Conservation (phyloP, 1,140 invertebrate genomes). For the Pectinophora gossypiella region DNA sequence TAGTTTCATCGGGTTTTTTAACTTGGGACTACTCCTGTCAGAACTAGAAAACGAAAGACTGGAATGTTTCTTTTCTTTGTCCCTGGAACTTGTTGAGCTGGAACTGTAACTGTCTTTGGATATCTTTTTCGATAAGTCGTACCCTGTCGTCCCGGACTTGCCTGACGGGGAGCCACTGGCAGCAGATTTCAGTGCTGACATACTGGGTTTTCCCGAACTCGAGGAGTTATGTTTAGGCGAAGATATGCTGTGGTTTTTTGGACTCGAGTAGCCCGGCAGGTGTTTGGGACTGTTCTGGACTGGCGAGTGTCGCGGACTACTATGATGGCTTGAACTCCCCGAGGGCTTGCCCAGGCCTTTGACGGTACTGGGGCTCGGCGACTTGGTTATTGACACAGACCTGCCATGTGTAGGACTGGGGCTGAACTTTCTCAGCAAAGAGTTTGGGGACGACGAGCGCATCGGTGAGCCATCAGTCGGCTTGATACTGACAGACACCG, state of each 20-base stretch:
- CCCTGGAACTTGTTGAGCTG: slow-evolving; percentile 69
- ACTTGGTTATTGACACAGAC: slow-evolving; percentile 74
- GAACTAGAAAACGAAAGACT: slow-evolving; percentile 73
- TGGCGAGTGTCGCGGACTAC: slow-evolving; percentile 85
- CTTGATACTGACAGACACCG: slow-evolving; percentile 84
- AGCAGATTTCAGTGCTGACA: slow-evolving; percentile 90
- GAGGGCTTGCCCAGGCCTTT: slow-evolving; percentile 75
- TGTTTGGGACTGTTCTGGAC: slow-evolving; percentile 87
- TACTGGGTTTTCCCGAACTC: slow-evolving; percentile 90
- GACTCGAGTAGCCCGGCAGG: slow-evolving; percentile 79
- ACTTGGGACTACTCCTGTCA: slow-evolving; percentile 79
- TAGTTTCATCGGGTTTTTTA: slow-evolving; percentile 81
- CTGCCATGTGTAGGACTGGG: slow-evolving; percentile 80
- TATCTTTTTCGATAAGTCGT: slow-evolving; percentile 69
- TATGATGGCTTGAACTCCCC: slow-evolving; percentile 76
- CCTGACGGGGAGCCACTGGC: slow-evolving; percentile 76
- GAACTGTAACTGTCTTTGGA: slow-evolving; percentile 74
- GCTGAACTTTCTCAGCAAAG: slow-evolving; percentile 81
- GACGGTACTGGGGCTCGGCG: slow-evolving; percentile 74
- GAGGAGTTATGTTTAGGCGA: slow-evolving; percentile 85
- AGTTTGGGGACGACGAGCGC: slow-evolving; percentile 78
- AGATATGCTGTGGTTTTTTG: slow-evolving; percentile 80
- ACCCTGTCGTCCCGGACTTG: slow-evolving; percentile 63
- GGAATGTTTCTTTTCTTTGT: slow-evolving; percentile 80
- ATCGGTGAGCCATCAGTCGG: slow-evolving; percentile 80